Base-by-base conservation (phyloP, 2,113 vertebrate genomes). In the Poicephalus gulielmi region DNA sequence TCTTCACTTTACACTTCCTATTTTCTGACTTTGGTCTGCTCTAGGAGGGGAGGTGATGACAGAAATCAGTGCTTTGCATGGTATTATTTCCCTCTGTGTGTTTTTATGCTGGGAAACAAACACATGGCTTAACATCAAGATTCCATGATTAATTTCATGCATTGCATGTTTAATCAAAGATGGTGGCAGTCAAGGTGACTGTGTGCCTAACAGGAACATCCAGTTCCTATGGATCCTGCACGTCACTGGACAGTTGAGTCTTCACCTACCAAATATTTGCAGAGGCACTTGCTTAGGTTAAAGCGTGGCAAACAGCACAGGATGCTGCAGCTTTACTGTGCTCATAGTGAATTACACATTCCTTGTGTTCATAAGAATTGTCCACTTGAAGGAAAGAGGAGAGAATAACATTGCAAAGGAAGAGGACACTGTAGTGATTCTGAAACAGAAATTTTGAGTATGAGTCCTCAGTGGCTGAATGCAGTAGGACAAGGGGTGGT, bases 381-480 rank as follows among this genome's bases (percentile, higher is more conserved):
- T 46, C 17, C 44, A 7, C 6, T 24, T 73, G 62, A 90, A 76
- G 27, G 64, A 83, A 74, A 49, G 79, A 53, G 22, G 47, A 91
- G 33, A 59, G 24, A 73, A 30, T 33, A 59, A 43, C 17, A 12
- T 8, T 71, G 49, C 35, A 83, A 63, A 31, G 43, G 79, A 63
- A 86, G 43, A 85, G 41, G 46, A 57, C 20, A 30, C 24, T 62
- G 22, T 31, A 87, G n/a, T 90, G 70, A 79, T 71, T 92, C 91
- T 89, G 67, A 74, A 66, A 69, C 74, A 50, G 17, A 69, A 73
- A 64, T 62, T 53, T 81, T 83, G 16, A 70, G 17, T 80, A 11
- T 17, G 24, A 86, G 23, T 73, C 95, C 92, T 94, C 80, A 90
- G 17, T 62, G 68, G 64, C 64, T 20, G 84, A 96, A 82, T 75